Evolutionary conservation across 2,888 invertebrate species (phyloP).

Genomic region (Diogma glabrata): DNA sequence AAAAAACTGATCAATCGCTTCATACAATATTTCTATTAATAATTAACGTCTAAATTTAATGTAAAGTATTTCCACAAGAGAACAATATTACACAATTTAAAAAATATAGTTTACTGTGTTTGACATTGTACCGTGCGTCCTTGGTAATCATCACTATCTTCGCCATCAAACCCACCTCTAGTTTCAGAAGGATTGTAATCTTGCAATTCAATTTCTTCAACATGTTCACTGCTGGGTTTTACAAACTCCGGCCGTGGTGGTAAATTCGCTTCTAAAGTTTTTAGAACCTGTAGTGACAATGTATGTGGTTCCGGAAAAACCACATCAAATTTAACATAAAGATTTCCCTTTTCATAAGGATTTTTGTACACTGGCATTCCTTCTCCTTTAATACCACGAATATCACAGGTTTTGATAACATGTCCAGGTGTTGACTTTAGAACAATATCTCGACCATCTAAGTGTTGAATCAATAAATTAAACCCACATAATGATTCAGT

Average conservation of each 20-base stretch:
- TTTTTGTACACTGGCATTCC: conserved; percentile 85
- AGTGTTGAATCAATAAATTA: conserved; percentile 68
- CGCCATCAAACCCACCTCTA: conserved; percentile 41
- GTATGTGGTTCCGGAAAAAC: conserved; percentile 76
- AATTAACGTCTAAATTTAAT: too few species aligned
- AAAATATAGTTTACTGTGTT: conserved; percentile 57
- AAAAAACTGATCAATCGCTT: too few species aligned
- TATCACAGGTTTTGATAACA: conserved; percentile 69
- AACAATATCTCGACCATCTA: conserved; percentile 76
- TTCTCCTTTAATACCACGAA: conserved; percentile 68
- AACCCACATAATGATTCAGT: conserved; percentile 90
- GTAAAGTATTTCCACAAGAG: too few species aligned
- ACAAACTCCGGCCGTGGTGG: conserved; percentile 58
- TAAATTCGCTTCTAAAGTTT: conserved; percentile 60
- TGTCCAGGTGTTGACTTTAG: conserved; percentile 68
- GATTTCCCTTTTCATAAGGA: conserved; percentile 76
- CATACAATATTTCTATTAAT: too few species aligned
- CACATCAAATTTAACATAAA: conserved; percentile 78
- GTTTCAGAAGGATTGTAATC: conserved; percentile 58
- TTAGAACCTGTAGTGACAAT: conserved; percentile 50
- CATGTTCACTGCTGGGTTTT: conserved; percentile 67
- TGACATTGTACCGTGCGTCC: conserved; percentile 55
- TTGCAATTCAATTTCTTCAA: conserved; percentile 73
- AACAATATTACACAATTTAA: too few species aligned
- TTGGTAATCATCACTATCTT: conserved; percentile 50